A percentile compares a stretch with the other conserved stretches of the same genome.
Evolutionary conservation across 2,888 invertebrate species (phyloP).

Genomic region (Netelia melanura): DNA sequence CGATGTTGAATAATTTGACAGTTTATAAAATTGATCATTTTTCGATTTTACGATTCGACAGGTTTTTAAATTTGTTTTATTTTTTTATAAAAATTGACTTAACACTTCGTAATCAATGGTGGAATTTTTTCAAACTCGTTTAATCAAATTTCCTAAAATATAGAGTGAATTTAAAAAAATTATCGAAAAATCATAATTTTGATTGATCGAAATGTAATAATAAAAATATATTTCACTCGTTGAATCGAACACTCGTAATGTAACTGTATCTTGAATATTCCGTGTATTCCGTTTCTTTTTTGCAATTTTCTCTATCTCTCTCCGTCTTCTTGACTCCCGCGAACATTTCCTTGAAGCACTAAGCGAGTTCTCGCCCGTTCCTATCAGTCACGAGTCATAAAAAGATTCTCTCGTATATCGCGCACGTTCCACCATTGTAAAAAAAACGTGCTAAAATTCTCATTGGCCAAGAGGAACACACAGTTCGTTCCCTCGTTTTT

Average conservation of each 20-base stretch:
- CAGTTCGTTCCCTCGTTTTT: slow-evolving; percentile 13
- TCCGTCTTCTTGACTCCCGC: background rate
- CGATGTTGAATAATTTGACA: no score
- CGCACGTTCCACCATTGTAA: slow-evolving; percentile 42
- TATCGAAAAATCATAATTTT: background rate
- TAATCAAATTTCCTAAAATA: no score
- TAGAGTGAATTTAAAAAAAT: background rate
- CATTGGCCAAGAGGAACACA: slow-evolving; percentile 46
- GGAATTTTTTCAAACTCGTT: no score
- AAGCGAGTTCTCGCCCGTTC: slow-evolving; percentile 20
- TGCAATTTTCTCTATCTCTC: background rate
- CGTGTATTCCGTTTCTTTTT: background rate
- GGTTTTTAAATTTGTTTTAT: no score
- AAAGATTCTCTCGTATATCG: slow-evolving; percentile 51
- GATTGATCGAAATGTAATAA: no score
- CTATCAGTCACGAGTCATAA: slow-evolving; percentile 54
- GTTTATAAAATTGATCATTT: no score
- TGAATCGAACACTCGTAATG: no score
- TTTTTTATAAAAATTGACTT: no score
- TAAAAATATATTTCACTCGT: no score
- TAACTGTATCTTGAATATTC: no score
- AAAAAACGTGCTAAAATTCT: slow-evolving; percentile 52
- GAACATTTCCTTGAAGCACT: slow-evolving; percentile 7
- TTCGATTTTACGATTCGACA: no score
- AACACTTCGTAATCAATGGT: no score